A percentile compares a stretch with the other conserved stretches of the same genome.
Evolutionary conservation across 1,140 invertebrate genomes (phyloP).

Genomic region (Lepidurus couesii): DNA sequence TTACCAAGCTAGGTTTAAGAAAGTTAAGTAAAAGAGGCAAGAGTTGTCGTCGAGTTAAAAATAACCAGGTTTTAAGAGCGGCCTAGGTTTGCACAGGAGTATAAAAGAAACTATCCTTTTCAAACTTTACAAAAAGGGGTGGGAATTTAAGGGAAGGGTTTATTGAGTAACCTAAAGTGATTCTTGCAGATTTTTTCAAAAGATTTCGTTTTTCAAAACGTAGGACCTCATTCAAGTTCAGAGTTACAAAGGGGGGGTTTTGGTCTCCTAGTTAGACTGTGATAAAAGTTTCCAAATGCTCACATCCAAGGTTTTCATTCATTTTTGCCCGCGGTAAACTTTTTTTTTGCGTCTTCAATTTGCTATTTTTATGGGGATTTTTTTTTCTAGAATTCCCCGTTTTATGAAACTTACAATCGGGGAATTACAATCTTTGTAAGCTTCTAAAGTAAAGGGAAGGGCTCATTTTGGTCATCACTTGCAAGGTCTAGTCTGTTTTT

Average conservation of each 20-base stretch:
- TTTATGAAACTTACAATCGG: background rate
- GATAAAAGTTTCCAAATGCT: constrained; percentile 22
- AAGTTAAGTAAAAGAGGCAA: background rate
- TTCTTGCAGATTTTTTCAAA: background rate
- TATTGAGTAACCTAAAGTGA: background rate
- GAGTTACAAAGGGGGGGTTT: constrained; percentile 10
- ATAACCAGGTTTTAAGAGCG: constrained; percentile 10
- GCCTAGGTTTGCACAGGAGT: background rate
- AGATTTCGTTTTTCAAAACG: background rate
- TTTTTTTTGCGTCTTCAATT: background rate
- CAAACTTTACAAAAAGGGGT: background rate
- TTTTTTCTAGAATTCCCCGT: background rate
- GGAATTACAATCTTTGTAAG: background rate
- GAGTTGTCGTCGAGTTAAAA: background rate
- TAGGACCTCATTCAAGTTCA: constrained; percentile 22
- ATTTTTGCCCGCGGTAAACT: background rate
- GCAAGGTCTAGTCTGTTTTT: constrained; percentile 12
- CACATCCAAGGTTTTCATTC: constrained; percentile 14
- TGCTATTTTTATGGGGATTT: background rate
- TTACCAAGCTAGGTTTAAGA: background rate
- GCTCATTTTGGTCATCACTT: background rate
- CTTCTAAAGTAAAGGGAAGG: background rate
- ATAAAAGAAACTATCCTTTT: background rate
- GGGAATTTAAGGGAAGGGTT: background rate
- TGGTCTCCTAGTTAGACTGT: constrained; percentile 21